Evolutionary conservation across 2,888 invertebrate species (phyloP).

Genomic region (Phytoseiulus persimilis): DNA sequence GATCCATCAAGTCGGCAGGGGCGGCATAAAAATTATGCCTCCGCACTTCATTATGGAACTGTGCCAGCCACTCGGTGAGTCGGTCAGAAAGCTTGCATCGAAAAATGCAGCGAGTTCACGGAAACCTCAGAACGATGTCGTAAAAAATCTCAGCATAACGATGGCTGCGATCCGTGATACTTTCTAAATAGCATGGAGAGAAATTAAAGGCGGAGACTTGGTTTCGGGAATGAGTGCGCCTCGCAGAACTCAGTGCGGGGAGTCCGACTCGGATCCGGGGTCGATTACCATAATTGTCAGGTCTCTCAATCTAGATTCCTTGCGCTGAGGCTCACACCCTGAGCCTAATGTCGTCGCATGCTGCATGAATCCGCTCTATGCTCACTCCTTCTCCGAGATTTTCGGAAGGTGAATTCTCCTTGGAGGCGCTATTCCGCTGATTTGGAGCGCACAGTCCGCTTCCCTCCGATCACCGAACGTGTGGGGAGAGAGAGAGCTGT

Average conservation of each 20-base stretch:
- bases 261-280: not conserved
- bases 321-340: not conserved
- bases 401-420: not conserved
- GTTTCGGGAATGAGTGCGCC: not conserved
- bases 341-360: not conserved
- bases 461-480: not conserved
- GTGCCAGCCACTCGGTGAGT: not conserved
- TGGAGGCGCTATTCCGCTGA: not conserved
- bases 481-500: not conserved
- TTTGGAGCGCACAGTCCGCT: not conserved
- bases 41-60: not conserved
- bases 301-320: not conserved
- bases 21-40: not conserved
- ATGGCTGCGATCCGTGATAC: not conserved
- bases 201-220: not conserved
- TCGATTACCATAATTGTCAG: not conserved
- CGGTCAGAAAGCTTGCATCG: not conserved
- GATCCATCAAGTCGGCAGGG: not conserved
- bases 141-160: not conserved
- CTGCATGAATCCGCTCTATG: not conserved
- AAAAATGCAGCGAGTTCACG: not conserved
- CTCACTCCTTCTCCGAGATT: not conserved
- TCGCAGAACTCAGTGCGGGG: not conserved
- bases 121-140: not conserved
- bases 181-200: not conserved